These are phyloP conservation scores for Hylaea fasciaria DNA, from an alignment of 2,888 invertebrate species.

Conservation along the genomic window DNA sequence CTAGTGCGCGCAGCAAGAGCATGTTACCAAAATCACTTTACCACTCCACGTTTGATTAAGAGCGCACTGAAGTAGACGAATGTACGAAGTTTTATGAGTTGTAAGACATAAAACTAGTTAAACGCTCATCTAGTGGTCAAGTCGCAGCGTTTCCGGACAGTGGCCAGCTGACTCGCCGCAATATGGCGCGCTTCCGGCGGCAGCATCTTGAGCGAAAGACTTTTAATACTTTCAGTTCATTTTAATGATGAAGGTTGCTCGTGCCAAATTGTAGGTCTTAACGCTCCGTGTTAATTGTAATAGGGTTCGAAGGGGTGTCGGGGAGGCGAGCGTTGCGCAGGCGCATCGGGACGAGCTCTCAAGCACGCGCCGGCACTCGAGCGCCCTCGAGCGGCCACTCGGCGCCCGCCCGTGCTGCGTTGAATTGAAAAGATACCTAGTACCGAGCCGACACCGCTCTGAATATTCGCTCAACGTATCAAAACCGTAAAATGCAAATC, in stretches of 20 bases:
- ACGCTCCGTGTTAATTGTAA: constrained; percentile 75
- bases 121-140: constrained; percentile 60
- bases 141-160: constrained; percentile 55
- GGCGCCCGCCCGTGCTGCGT: constrained; percentile 76
- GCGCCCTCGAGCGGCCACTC: constrained; percentile 76
- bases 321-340: constrained; percentile 61
- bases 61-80: constrained; percentile 52
- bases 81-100: constrained; percentile 65
- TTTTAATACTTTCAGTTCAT: constrained; percentile 30
- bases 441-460: constrained; percentile 71
- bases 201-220: constrained; percentile 19
- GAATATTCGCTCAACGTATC: constrained; percentile 83
- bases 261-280: constrained; percentile 71
- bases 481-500: constrained; percentile 85
- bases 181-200: constrained; percentile 59
- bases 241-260: constrained; percentile 49
- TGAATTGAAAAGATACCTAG: constrained; percentile 83
- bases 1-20: constrained; percentile 17
- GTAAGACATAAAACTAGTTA: constrained; percentile 66
- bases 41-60: constrained; percentile 43
- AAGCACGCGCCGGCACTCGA: constrained; percentile 81
- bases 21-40: constrained; percentile 32
- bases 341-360: constrained; percentile 73
- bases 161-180: constrained; percentile 62
- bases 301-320: constrained; percentile 57